Evolutionary conservation across 2,797 vertebrate species (phyloP).

Genomic region (Podarcis siculus): DNA sequence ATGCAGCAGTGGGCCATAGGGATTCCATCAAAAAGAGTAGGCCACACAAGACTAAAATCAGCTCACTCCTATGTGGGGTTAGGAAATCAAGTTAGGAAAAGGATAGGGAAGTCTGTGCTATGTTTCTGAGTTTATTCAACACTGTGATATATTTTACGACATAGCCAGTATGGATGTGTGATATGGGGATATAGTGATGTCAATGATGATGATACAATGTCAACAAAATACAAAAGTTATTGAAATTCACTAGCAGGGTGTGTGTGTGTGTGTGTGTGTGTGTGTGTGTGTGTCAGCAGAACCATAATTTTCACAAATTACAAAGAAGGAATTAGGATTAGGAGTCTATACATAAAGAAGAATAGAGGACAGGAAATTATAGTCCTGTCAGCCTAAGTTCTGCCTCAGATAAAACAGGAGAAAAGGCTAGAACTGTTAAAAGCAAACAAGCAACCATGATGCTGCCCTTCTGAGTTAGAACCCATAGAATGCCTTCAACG

Average conservation of each 20-base stretch:
- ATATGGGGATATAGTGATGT: neutral
- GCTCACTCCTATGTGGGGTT: neutral
- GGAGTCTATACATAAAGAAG: neutral
- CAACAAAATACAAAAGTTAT: neutral
- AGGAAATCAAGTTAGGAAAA: neutral
- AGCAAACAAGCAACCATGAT: too few species aligned
- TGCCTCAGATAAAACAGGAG: neutral
- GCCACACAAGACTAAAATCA: neutral
- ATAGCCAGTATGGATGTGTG: neutral
- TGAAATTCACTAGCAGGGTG: neutral
- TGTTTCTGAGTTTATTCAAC: neutral
- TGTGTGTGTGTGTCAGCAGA: neutral
- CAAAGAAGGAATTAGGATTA: neutral
- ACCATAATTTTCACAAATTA: neutral
- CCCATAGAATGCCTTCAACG: neutral
- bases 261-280: too few species aligned
- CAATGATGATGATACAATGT: neutral
- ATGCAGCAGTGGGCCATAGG: neutral
- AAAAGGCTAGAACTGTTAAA: neutral
- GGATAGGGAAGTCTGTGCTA: neutral
- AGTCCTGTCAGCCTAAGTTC: neutral
- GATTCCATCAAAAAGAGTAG: neutral
- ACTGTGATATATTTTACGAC: neutral
- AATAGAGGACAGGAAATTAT: neutral
- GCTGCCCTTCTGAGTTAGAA: neutral